A percentile compares a stretch with the other conserved stretches of the same genome.
Evolutionary conservation across 1,140 invertebrate species (phyloP).

Genomic region (Manduca sexta): DNA sequence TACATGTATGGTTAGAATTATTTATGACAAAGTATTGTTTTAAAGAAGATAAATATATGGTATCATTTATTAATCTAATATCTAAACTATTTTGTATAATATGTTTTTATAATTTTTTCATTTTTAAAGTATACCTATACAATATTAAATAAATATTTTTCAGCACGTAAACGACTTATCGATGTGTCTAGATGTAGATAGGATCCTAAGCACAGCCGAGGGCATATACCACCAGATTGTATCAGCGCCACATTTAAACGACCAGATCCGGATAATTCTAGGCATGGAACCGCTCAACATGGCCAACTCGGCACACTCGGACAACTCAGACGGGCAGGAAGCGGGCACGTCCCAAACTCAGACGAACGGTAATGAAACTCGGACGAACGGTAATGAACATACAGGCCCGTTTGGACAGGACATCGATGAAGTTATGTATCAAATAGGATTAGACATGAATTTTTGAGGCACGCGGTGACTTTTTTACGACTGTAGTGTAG

Average conservation of each 20-base stretch:
- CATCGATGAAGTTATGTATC: conserved; percentile 72
- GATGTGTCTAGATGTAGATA: conserved; percentile 85
- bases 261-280: conserved; percentile 79
- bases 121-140: too few species aligned
- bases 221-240: conserved; percentile 90
- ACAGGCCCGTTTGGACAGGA: conserved; percentile 25
- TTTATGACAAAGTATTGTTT: too few species aligned
- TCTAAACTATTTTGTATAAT: too few species aligned
- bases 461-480: conserved; percentile 53
- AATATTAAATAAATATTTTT: too few species aligned
- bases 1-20: too few species aligned
- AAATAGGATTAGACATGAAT: conserved; percentile 70
- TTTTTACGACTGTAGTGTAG: conserved; percentile 9
- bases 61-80: too few species aligned
- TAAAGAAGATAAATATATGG: too few species aligned
- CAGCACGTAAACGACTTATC: conserved; percentile 96
- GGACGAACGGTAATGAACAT: background rate
- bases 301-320: conserved; percentile 20
- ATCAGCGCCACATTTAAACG: conserved; percentile 78
- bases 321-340: conserved; percentile 23
- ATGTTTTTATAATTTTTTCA: too few species aligned
- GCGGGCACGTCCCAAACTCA: background rate
- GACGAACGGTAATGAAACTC: conserved; percentile 5
- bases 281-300: conserved; percentile 70
- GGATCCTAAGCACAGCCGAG: conserved; percentile 88